These are phyloP conservation scores for Malacoraja senta DNA, from an alignment of 2,797 vertebrate species.

Conservation along the genomic window DNA sequence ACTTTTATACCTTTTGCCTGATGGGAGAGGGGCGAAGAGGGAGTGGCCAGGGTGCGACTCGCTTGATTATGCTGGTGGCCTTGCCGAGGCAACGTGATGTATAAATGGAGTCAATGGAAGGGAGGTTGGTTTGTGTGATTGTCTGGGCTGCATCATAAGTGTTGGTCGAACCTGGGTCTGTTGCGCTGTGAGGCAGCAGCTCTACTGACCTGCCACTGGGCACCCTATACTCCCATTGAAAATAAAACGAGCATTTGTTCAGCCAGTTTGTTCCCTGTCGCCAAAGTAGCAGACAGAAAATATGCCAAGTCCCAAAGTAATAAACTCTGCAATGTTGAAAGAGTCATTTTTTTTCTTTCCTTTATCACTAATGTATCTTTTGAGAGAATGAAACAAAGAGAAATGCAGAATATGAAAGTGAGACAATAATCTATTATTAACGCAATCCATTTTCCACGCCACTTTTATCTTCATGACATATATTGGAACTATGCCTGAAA, in stretches of 20 bases:
- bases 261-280: not conserved
- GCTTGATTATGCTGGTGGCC: too few species aligned
- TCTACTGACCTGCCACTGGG: too few species aligned
- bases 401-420: not conserved
- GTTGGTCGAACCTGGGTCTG: too few species aligned
- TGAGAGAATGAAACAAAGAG: not conserved
- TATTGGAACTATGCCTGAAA: not conserved
- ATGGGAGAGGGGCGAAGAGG: too few species aligned
- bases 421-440: not conserved
- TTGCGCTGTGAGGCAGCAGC: too few species aligned
- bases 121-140: too few species aligned
- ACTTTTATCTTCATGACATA: not conserved
- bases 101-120: too few species aligned
- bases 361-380: not conserved
- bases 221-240: not conserved
- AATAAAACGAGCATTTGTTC: not conserved
- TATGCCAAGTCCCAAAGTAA: too few species aligned
- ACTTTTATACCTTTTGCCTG: too few species aligned
- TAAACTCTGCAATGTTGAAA: not conserved
- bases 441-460: not conserved
- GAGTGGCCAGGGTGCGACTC: too few species aligned
- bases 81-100: too few species aligned
- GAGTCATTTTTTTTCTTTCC: not conserved
- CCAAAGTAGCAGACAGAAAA: not conserved
- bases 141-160: too few species aligned